Percentiles rank a stretch among this genome's conserved stretches.
Conservation (phyloP, 2,888 invertebrate genomes). For the Agrotis ipsilon region DNA sequence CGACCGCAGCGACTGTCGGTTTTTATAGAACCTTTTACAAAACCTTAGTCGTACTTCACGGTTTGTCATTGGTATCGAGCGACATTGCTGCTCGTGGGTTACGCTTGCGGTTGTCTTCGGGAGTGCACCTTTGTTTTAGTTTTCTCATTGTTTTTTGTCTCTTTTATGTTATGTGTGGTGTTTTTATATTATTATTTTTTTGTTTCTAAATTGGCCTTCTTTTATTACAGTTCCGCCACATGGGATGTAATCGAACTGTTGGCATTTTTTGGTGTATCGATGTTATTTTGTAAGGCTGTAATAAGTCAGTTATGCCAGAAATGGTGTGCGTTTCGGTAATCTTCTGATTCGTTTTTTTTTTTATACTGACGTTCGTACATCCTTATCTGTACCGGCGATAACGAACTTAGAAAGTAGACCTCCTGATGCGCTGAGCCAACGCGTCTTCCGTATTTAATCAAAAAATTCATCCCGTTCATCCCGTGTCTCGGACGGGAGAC, state of each 20-base stretch:
- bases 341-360: no score
- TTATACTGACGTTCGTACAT: no score
- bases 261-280: background rate
- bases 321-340: background rate
- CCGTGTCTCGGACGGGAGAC: background rate
- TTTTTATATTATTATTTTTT: background rate
- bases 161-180: background rate
- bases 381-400: no score
- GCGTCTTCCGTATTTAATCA: no score
- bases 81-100: background rate
- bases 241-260: background rate
- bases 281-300: background rate
- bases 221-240: background rate
- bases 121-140: background rate
- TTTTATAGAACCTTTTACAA: no score
- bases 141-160: background rate
- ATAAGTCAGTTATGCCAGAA: background rate
- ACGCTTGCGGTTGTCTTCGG: background rate
- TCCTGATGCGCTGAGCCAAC: no score
- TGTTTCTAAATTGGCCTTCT: background rate
- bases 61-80: background rate
- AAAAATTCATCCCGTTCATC: no score
- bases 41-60: background rate
- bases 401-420: no score
- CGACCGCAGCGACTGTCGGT: no score